Evolutionary conservation across 2,888 invertebrate species (phyloP).

Genomic region (Oscheius myriophilus): DNA sequence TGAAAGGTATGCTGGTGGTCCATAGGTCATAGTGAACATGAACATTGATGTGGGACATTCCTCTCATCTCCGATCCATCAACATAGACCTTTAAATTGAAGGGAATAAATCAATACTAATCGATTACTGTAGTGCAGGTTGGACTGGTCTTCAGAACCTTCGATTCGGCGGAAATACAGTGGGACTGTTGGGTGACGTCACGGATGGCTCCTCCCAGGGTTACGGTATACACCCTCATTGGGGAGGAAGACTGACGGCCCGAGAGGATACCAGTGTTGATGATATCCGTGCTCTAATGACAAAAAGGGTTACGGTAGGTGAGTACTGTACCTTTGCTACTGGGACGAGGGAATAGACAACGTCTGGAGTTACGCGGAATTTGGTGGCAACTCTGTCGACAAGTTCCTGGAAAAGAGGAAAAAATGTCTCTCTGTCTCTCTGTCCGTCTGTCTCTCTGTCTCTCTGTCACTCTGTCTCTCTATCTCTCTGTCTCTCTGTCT

Average conservation of each 20-base stretch:
- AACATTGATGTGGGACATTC: conserved; percentile 51
- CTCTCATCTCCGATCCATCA: conserved; percentile 65
- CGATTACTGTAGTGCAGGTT: conserved; percentile 61
- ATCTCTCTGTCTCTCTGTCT: not conserved
- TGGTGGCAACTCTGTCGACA: conserved; percentile 46
- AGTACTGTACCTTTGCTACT: conserved; percentile 30
- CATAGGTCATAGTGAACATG: conserved; percentile 58
- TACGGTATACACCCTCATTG: conserved; percentile 59
- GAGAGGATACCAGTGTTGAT: conserved; percentile 66
- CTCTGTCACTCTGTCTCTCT: conserved; percentile 26
- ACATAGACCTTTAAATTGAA: conserved; percentile 55
- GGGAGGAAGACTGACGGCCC: conserved; percentile 54
- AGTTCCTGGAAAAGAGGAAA: conserved; percentile 10
- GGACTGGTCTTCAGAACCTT: conserved; percentile 66
- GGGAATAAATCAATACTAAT: not conserved
- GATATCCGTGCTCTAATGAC: conserved; percentile 50
- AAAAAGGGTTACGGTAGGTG: not conserved
- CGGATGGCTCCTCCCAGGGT: conserved; percentile 39
- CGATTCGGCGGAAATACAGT: conserved; percentile 62
- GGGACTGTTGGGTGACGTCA: conserved; percentile 62
- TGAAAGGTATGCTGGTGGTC: conserved; percentile 56
- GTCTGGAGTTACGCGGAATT: conserved; percentile 50
- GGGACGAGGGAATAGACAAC: conserved; percentile 39
- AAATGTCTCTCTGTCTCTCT: no score
- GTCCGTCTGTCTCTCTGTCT: not conserved